A percentile compares a stretch with the other conserved stretches of the same genome.
Conservation (phyloP, 2,888 invertebrate species). For the Cheilosia vernalis region DNA sequence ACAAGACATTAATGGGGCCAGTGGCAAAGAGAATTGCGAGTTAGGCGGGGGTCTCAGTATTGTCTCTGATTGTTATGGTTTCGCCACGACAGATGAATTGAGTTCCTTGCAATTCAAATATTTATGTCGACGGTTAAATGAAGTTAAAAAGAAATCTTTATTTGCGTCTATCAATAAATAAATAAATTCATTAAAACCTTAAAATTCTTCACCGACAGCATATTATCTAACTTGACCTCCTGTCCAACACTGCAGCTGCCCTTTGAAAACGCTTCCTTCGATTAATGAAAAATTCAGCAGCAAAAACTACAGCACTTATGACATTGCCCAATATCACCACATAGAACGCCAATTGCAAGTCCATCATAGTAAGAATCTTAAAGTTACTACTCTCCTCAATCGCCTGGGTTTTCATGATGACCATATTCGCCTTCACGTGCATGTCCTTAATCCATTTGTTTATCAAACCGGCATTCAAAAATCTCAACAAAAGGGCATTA, state of each 20-base stretch:
- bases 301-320: slow-evolving; percentile 76
- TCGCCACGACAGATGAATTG: too few species aligned
- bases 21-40: too few species aligned
- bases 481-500: slow-evolving; percentile 79
- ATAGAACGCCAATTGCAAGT: slow-evolving; percentile 83
- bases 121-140: too few species aligned
- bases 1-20: too few species aligned
- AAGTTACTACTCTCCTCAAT: slow-evolving; percentile 66
- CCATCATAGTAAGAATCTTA: slow-evolving; percentile 80
- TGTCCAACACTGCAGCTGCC: not conserved
- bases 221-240: not conserved
- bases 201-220: too few species aligned
- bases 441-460: slow-evolving; percentile 82
- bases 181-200: too few species aligned
- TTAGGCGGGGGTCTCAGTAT: too few species aligned
- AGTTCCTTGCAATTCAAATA: too few species aligned
- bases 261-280: not conserved
- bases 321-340: slow-evolving; percentile 80
- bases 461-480: slow-evolving; percentile 81
- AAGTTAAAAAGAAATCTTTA: too few species aligned
- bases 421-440: slow-evolving; percentile 77
- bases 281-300: slow-evolving; percentile 73
- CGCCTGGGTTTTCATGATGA: slow-evolving; percentile 71
- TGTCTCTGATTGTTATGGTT: too few species aligned
- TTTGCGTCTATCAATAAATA: too few species aligned